Evolutionary conservation across 2,113 vertebrate genomes (phyloP).

Genomic region (Chionodraco myersi): DNA sequence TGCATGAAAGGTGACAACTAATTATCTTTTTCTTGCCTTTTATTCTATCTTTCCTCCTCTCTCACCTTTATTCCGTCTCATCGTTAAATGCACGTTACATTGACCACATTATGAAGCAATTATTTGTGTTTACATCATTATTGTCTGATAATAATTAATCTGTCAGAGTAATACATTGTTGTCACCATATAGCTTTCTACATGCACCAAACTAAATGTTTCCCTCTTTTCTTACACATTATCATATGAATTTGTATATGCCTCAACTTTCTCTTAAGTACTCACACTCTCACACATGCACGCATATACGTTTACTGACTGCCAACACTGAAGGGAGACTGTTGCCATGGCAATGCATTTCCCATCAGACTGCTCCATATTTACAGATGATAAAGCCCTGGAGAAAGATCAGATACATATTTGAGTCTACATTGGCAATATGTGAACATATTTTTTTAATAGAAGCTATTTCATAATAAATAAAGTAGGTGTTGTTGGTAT

Average conservation of each 20-base stretch:
- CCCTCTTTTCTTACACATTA: background rate
- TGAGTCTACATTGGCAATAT: background rate
- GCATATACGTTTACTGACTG: conserved; percentile 4
- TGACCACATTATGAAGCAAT: background rate
- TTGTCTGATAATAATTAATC: background rate
- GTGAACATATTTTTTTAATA: too few species aligned
- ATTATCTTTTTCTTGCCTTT: too few species aligned
- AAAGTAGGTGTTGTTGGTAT: background rate
- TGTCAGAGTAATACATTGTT: background rate
- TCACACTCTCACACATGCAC: conserved; percentile 3
- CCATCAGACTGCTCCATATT: conserved; percentile 21
- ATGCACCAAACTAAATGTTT: background rate
- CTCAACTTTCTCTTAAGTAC: background rate
- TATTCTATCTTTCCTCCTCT: background rate
- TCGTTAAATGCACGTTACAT: background rate
- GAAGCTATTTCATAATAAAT: background rate
- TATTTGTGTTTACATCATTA: background rate
- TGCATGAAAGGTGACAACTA: background rate
- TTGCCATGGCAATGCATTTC: conserved; percentile 66
- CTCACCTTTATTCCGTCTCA: background rate
- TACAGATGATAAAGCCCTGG: conserved; percentile 2
- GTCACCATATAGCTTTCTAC: background rate
- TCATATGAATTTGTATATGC: conserved; percentile 11
- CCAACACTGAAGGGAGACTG: conserved; percentile 48
- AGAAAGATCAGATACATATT: background rate